Base-by-base conservation (phyloP, 2,113 vertebrate genomes). In the Falco punctatus region DNA sequence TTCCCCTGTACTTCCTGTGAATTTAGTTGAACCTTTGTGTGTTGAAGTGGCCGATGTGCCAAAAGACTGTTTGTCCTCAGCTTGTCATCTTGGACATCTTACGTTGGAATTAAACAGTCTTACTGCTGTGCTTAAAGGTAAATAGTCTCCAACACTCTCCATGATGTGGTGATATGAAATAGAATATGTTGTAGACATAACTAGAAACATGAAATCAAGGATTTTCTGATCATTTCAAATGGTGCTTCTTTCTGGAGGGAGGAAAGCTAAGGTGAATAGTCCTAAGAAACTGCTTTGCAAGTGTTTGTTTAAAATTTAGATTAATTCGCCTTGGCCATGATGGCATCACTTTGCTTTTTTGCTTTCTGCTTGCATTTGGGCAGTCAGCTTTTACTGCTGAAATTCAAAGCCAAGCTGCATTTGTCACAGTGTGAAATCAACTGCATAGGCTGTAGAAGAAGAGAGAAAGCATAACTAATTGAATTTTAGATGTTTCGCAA, bases 361-460 rank as follows among this genome's bases (percentile, higher is more conserved):
- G 64, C 92, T 94, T 86, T 84, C 88, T 84, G 65, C 46, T 52
- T 0, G 1, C 73, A 5, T 84, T 95, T 88, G 96, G 64, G 91
- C 86, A 92, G 77, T 89, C 95, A 95, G 0, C 72, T 93, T 92
- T 40, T 84, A 32, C 67, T 75, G 55, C 86, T 40, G 86, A 49
- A 93, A 95, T 82, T 80, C 82, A 86, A 88, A 96, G 75, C 67
- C 74, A 48, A 35, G 82, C 74, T 74, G 92, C 72, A 22, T 94
- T 93, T 95, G 90, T 90, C 88, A 88, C 75, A 86, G 79, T 42
- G 52, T 74, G 80, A 91, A 74, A 92, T 78, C 88, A 84, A 5
- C 90, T 92, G 75, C 72, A 27, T 5, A 27, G 90, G 71, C 85
- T 32, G 33, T 57, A 73, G 88, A 83, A 81, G 84, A 86, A 54